Base-by-base conservation (phyloP, 2,888 invertebrate genomes). In the Harpalus rubripes region DNA sequence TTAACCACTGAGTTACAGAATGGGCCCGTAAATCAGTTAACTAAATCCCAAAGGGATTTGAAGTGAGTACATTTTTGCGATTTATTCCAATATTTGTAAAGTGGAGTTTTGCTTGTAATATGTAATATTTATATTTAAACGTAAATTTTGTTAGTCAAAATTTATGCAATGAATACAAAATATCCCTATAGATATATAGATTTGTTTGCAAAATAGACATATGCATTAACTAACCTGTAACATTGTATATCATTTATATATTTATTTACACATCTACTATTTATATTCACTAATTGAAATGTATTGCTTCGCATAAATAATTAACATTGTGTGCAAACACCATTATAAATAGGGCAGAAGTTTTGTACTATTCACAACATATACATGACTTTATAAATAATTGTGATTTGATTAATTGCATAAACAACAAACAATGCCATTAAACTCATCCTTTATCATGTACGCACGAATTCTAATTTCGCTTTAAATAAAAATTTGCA, bases 271-370 rank as follows among this genome's bases (percentile, higher is more conserved):
- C 44, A 52, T 52, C 44, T 12, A 4, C 10, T 52, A 52, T 52
- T 52, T 52, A 52, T 52, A 52, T 52, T 52, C 44, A 12, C 12
- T 52, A 52, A 52, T 52, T 52, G 44, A 52, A 52, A 52, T 52
- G 44, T 52, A 52, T 52, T 52, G 44, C 44, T 12, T 44, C 44
- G 4, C 44, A 44, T 52, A 52, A 6, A 52, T 52, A 52, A 52
- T 52, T 52, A 52, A 1, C 7, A 4, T 8, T 52, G 12, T 52
- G 6, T 52, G 44, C 44, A 52, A 52, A 52, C 12, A 7, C 12
- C 10, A 52, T 12, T 52, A 10, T 10, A 52, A 52, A 52, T 52
- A 52, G 44, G 44, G 10, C 10, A 52, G 44, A 52, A 0, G 44
- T 52, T 10, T 52, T 52, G 12, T 3, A 10, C 8, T 52, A 52